These are phyloP conservation scores for Aplidium turbinatum DNA, from an alignment of 23 tunicate species.

Conservation along the genomic window DNA sequence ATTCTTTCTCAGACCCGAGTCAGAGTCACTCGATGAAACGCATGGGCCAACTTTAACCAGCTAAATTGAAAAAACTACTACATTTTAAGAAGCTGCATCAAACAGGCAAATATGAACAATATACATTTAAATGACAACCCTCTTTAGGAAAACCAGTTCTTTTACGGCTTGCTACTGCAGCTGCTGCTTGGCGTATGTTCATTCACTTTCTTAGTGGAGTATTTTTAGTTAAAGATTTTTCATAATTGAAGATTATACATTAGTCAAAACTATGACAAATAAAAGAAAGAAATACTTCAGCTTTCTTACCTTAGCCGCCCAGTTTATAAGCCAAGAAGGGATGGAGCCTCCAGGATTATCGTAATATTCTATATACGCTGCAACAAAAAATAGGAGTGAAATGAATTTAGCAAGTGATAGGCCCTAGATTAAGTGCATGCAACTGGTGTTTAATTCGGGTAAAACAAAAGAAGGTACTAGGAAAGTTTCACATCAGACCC, in stretches of 20 bases:
- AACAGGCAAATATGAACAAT: too few species aligned
- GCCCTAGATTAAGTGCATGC: neutral
- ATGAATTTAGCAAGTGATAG: neutral
- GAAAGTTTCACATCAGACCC: too few species aligned
- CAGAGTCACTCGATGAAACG: too few species aligned
- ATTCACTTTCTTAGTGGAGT: neutral
- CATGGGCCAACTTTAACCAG: too few species aligned
- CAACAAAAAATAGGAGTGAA: conserved; percentile 1
- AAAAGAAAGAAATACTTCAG: neutral
- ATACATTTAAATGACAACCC: too few species aligned
- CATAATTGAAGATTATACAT: neutral
- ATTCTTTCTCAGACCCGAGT: too few species aligned
- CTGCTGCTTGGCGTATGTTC: neutral
- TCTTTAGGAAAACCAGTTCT: too few species aligned
- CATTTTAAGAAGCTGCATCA: too few species aligned
- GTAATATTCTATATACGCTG: conserved; percentile 87
- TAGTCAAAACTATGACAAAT: neutral
- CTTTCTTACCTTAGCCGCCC: conserved; percentile 91
- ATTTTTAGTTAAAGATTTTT: neutral
- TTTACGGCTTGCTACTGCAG: too few species aligned
- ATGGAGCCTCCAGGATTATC: conserved; percentile 85
- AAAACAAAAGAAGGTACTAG: too few species aligned
- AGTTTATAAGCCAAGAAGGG: conserved; percentile 92
- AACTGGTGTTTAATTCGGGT: too few species aligned
- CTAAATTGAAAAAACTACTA: too few species aligned